These are phyloP conservation scores for Ancistrus triradiatus DNA, from an alignment of 2,113 vertebrate species.

Conservation along the genomic window DNA sequence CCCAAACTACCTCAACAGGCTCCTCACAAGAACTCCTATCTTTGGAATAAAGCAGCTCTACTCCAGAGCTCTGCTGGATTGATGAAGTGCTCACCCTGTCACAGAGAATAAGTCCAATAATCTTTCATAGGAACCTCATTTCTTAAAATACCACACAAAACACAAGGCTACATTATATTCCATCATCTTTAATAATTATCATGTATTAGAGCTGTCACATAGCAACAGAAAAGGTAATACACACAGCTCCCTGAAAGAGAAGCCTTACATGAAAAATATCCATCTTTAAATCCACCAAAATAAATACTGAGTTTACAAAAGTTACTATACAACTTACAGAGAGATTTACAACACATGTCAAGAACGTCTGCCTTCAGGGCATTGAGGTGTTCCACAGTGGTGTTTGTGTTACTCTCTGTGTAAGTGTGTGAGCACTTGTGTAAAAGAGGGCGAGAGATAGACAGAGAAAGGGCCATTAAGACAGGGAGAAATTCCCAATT, in stretches of 20 bases:
- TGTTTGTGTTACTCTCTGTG: neutral
- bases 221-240: slow-evolving; percentile 67
- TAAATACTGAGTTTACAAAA: slow-evolving; percentile 69
- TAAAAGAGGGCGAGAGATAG: neutral
- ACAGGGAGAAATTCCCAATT: neutral
- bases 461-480: neutral
- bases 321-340: slow-evolving; percentile 48
- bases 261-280: slow-evolving; percentile 67
- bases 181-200: slow-evolving; percentile 62
- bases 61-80: neutral
- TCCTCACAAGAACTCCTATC: too few relatives aligned
- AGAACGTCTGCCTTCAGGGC: slow-evolving; percentile 44
- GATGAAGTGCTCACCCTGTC: slow-evolving; percentile 6
- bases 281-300: slow-evolving; percentile 64
- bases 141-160: slow-evolving; percentile 42
- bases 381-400: slow-evolving; percentile 16
- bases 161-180: slow-evolving; percentile 48
- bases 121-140: too few relatives aligned
- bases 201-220: slow-evolving; percentile 70
- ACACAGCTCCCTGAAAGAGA: slow-evolving; percentile 62
- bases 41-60: too few relatives aligned
- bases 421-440: neutral
- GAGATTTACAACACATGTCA: slow-evolving; percentile 57
- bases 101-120: neutral
- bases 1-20: too few relatives aligned